Conservation (phyloP, 2,888 invertebrate genomes). For the Bombylius discolor region DNA sequence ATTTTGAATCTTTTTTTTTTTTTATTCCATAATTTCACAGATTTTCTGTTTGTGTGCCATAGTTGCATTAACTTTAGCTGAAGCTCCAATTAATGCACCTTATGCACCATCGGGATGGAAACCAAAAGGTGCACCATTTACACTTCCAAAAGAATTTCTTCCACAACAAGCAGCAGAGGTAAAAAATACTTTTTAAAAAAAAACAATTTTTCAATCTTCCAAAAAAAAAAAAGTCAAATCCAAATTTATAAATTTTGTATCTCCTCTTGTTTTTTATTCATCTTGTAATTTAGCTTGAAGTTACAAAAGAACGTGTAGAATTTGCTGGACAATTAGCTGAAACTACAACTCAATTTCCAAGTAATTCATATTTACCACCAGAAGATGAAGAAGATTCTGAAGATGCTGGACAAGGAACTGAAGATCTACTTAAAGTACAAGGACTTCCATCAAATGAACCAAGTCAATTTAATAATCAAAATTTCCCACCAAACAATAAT, state of each 20-base stretch:
- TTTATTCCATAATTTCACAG: constrained; percentile 13
- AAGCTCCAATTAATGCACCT: constrained; percentile 20
- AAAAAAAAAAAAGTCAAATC: not conserved
- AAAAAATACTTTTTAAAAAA: not conserved
- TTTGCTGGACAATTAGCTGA: constrained; percentile 22
- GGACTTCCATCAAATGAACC: constrained; percentile 12
- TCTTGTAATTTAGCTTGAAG: constrained; percentile 13
- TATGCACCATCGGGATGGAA: constrained; percentile 36
- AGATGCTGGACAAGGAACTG: constrained; percentile 1
- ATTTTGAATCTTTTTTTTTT: not conserved
- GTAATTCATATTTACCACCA: constrained; percentile 22
- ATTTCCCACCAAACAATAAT: constrained; percentile 1
- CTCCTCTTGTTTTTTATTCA: not conserved
- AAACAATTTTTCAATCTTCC: no score
- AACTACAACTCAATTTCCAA: constrained; percentile 15
- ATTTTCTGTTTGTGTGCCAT: constrained; percentile 15
- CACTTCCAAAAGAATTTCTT: constrained; percentile 26
- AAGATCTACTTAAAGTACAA: constrained; percentile 15
- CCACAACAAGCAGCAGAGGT: constrained; percentile 18
- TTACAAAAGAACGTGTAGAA: constrained; percentile 26
- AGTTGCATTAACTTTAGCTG: constrained; percentile 16
- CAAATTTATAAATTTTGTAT: not conserved
- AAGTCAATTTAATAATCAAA: constrained; percentile 2
- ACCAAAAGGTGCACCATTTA: constrained; percentile 30
- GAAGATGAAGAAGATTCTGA: constrained; percentile 1